phyloP scores from a whole-genome alignment of 2,113 vertebrate genomes.

The Alexandromys fortis region DNA sequence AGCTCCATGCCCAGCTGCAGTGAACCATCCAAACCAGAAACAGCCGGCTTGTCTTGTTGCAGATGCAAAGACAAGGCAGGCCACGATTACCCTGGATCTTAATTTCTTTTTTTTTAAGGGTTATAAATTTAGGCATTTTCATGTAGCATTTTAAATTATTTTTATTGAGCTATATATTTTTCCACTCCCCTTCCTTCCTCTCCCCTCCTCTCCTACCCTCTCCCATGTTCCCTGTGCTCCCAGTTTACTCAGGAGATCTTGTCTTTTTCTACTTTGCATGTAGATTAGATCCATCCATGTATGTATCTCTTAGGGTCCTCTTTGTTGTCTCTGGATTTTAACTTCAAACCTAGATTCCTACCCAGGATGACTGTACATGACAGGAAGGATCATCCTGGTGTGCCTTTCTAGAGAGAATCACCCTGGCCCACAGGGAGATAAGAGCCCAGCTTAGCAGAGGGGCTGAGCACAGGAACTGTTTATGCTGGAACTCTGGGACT shows the following conservation, averaged over 20 bases:
- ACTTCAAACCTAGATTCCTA: slow-evolving; percentile 3
- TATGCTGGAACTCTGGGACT: background rate
- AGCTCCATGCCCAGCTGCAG: background rate
- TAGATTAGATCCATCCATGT: too few relatives aligned
- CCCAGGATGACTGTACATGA: background rate
- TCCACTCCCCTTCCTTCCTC: too few relatives aligned
- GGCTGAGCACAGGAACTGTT: background rate
- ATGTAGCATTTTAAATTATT: too few relatives aligned
- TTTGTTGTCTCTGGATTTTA: background rate
- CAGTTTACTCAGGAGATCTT: too few relatives aligned
- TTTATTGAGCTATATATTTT: too few relatives aligned
- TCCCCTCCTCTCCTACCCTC: too few relatives aligned
- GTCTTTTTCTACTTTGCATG: too few relatives aligned
- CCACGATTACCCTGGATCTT: background rate
- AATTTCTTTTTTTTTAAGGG: background rate
- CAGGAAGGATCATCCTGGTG: background rate
- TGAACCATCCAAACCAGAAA: background rate
- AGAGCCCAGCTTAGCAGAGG: background rate
- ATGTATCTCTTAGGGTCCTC: too few relatives aligned
- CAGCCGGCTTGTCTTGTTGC: background rate
- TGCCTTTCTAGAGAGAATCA: background rate
- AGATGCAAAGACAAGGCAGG: background rate
- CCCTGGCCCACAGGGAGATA: background rate
- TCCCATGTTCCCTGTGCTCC: too few relatives aligned
- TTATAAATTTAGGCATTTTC: too few relatives aligned